These are phyloP conservation scores for Styela plicata DNA, from an alignment of 23 tunicate species.

Conservation along the genomic window DNA sequence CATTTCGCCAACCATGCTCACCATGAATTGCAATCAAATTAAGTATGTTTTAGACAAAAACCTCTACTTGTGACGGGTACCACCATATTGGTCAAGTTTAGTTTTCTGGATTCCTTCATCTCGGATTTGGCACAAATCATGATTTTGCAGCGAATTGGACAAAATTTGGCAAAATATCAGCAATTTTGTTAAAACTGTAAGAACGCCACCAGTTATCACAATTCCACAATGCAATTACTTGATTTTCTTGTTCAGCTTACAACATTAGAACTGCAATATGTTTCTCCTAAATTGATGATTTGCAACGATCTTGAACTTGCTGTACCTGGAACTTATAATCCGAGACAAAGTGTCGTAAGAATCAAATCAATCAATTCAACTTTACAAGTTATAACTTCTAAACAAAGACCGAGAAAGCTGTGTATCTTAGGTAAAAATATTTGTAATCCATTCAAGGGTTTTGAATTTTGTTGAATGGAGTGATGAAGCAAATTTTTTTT, in stretches of 20 bases:
- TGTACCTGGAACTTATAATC: slow-evolving; percentile 96
- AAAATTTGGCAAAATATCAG: no score
- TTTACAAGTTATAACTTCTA: slow-evolving; percentile 84
- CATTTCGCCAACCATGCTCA: no score
- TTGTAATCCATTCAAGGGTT: no score
- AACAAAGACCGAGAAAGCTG: slow-evolving; percentile 95
- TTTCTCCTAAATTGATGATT: slow-evolving; percentile 84
- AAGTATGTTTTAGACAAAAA: no score
- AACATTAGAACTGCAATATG: slow-evolving; percentile 81
- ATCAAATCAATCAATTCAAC: slow-evolving; percentile 79
- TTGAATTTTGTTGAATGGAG: no score
- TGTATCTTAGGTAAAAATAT: slow-evolving; percentile 75
- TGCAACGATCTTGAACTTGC: slow-evolving; percentile 90
- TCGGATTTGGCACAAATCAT: no score
- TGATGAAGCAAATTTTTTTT: no score
- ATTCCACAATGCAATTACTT: not conserved
- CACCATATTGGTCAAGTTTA: no score
- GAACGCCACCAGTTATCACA: not conserved
- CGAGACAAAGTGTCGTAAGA: slow-evolving; percentile 57
- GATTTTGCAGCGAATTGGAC: no score
- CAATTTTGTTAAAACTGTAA: not conserved
- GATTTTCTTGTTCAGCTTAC: slow-evolving; percentile 49
- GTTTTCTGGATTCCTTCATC: no score
- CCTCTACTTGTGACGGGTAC: no score
- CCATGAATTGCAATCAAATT: no score